Percentiles rank a stretch among this genome's conserved stretches.
Conservation (phyloP, 2,888 invertebrate species). For the Caenorhabditis wallacei region DNA sequence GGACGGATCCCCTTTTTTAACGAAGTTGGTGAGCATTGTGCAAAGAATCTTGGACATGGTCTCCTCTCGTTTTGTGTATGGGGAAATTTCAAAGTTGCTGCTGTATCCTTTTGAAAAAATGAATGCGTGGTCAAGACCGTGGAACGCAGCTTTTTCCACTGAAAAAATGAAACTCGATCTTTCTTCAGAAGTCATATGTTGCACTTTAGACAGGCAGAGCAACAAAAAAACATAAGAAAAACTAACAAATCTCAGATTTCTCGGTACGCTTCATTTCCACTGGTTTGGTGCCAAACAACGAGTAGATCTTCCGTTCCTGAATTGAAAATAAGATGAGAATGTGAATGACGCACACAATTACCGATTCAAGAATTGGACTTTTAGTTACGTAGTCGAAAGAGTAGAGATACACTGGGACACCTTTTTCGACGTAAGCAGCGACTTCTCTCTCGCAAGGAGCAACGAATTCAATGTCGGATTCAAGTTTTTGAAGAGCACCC, state of each 20-base stretch:
- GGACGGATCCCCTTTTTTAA: constrained; percentile 75
- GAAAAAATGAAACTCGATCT: constrained; percentile 24
- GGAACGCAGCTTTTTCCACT: constrained; percentile 77
- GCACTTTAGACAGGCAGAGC: constrained; percentile 41
- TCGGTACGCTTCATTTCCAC: constrained; percentile 75
- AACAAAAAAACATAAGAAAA: constrained; percentile 26
- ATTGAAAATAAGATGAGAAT: neutral
- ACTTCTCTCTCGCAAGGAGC: constrained; percentile 82
- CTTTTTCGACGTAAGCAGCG: constrained; percentile 75
- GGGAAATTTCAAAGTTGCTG: constrained; percentile 75
- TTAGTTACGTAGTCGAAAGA: constrained; percentile 82
- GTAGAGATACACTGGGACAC: constrained; percentile 79
- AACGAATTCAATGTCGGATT: constrained; percentile 83
- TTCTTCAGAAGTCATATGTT: constrained; percentile 26
- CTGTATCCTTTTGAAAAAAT: constrained; percentile 83
- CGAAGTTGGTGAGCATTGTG: constrained; percentile 81
- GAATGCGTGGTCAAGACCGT: constrained; percentile 83
- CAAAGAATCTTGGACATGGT: constrained; percentile 79
- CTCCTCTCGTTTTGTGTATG: constrained; percentile 80
- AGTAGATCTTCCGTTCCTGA: constrained; percentile 71
- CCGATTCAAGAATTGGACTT: constrained; percentile 80
- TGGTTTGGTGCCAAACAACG: constrained; percentile 80
- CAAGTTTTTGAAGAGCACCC: constrained; percentile 74
- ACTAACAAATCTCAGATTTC: constrained; percentile 58
- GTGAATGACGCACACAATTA: constrained; percentile 49